Base-by-base conservation (phyloP, 2,113 vertebrate species). In the Falco punctatus region DNA sequence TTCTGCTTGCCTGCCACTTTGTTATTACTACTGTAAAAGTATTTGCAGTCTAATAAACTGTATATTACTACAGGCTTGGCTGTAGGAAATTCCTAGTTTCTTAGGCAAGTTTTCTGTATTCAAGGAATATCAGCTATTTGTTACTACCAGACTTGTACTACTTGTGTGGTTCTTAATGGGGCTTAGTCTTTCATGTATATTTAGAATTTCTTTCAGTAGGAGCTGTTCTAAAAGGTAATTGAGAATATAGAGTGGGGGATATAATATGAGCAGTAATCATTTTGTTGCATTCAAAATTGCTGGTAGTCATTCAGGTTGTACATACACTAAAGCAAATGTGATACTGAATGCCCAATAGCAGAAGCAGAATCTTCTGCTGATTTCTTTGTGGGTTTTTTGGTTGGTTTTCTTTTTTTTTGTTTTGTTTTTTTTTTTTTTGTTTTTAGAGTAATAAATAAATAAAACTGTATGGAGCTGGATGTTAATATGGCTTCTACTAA, bases 401-500 rank as follows among this genome's bases (percentile, higher is more conserved):
- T 21, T 27, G 13, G 0, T 44, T 18, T 65, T 14, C 11, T 16
- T 19, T 26, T 24, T 30, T 16, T 24, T n/a, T 11, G 28, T 42
- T 14, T 55, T 81, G 49, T 80, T 82, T 30, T 35, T 35, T n/a
- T n/a, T 82, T 30, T n/a, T n/a, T n/a, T n/a, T n/a, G n/a, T n/a
- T n/a, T 19, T 57, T 30, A 61, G 33, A 48, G 7, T 48, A 38
- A 19, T 73, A 88, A 51, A 33, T 90, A 82, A 28, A 72, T 49
- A 72, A 67, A 64, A 59, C 33, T 55, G 6, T 38, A 22, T 16
- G 9, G 51, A 96, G 85, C 73, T 90, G 86, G 52, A 54, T 92
- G 61, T 80, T 97, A 95, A 96, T 96, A 89, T 40, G 70, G 86
- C 85, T 97, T 84, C 91, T 92, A 61, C 55, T 92, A 86, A 96